Base-by-base conservation (phyloP, 2,797 vertebrate genomes). In the Alectoris magna region DNA sequence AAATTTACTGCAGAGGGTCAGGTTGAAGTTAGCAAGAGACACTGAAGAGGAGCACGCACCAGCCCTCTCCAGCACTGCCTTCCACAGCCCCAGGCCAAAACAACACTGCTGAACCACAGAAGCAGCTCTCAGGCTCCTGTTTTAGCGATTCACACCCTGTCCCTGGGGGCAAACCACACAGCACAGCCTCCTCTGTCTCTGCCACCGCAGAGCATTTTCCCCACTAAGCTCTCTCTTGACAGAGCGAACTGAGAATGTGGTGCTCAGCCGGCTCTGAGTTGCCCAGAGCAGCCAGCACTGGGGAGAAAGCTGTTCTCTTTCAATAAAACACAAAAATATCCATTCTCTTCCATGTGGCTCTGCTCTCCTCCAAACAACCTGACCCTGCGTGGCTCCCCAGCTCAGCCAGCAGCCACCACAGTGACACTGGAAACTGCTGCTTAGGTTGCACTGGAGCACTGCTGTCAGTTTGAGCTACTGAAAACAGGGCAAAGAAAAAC, bases 401-500 rank as follows among this genome's bases (percentile, higher is more conserved):
- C 23, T 59, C 41, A 51, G 81, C 75, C 83, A 71, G 14, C 90
- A 86, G 34, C 76, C 75, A 49, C 26, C 76, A 56, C 1, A 0
- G 69, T 85, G 80, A 84, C 71, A n/a, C 5, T 63, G 63, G 90
- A 79, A 86, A 48, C 64, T 53, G 56, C 13, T 84, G 70, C 2
- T 53, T 27, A 41, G 68, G 56, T 43, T 36, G 73, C 67, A 71
- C 63, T 3, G 10, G 74, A 84, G 81, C 91, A 91, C n/a, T 15
- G 79, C 85, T 91, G 87, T 86, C 93, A 92, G 56, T 46, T 0
- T 76, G 93, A 94, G 89, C 84, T 86, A 88, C 53, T 74, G 83
- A 49, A 59, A 84, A 71, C 89, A 88, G 87, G 68, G 73, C 79
- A 39, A 90, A 91, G 83, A 0, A 91, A 95, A 95, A 78, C 87